Conservation (phyloP, 1,140 invertebrate species). For the Drosophila lowei region DNA sequence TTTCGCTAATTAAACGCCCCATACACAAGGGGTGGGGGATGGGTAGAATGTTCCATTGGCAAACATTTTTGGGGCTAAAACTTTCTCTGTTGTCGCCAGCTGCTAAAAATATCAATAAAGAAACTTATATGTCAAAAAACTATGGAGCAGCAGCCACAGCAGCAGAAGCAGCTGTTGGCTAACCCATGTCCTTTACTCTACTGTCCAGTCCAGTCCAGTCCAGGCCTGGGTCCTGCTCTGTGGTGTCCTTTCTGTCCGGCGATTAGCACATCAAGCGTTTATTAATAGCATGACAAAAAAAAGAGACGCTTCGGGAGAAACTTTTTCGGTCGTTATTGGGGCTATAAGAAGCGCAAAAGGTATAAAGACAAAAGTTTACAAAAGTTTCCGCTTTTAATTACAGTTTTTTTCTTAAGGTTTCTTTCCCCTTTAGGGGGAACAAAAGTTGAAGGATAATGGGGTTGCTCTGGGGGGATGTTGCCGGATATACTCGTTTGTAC, state of each 20-base stretch:
- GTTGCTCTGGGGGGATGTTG: background rate
- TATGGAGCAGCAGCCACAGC: constrained; percentile 45
- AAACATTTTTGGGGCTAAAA: constrained; percentile 50
- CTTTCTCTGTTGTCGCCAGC: constrained; percentile 56
- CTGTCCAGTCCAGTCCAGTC: constrained; percentile 20
- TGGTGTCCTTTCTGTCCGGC: constrained; percentile 40
- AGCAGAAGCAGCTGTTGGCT: constrained; percentile 49
- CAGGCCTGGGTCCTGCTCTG: background rate
- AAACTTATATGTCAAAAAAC: constrained; percentile 69
- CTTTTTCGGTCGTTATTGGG: constrained; percentile 61
- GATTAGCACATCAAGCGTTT: constrained; percentile 77
- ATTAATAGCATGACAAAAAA: constrained; percentile 61
- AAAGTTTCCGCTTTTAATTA: constrained; percentile 73
- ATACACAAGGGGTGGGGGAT: constrained; percentile 7
- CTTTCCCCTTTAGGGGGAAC: constrained; percentile 10
- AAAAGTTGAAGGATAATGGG: constrained; percentile 7
- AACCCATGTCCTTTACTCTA: constrained; percentile 8
- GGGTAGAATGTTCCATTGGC: constrained; percentile 52
- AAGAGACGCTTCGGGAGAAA: constrained; percentile 43
- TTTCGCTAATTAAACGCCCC: constrained; percentile 64
- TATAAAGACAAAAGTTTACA: constrained; percentile 72
- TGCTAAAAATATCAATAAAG: constrained; percentile 72
- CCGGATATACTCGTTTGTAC: too few species aligned
- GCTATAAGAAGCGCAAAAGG: constrained; percentile 28
- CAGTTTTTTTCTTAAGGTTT: constrained; percentile 55